Base-by-base conservation (phyloP, 2,113 vertebrate species). In the Turnix velox region DNA sequence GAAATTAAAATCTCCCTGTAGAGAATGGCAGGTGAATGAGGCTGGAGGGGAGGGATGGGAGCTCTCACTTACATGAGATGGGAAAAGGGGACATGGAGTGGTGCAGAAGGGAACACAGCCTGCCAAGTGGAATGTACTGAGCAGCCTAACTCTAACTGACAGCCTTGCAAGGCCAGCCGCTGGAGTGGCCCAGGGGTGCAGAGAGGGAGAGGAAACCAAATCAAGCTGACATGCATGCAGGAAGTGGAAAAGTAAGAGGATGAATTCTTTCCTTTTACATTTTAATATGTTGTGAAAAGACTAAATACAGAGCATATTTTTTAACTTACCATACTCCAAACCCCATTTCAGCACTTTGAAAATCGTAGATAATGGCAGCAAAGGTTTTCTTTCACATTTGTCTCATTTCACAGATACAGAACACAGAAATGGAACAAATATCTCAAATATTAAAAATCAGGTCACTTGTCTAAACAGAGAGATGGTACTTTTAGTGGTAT, bases 141-240 rank as follows among this genome's bases (percentile, higher is more conserved):
- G 86, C 74, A 90, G 77, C 68, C 52, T 94, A 80, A 95, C 71
- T 84, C 40, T 40, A 63, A 23, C 3, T 90, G 93, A 96, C 87
- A 94, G 89, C 42, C 58, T 49, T 31, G 73, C 0, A 0, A 94
- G 89, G 79, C 73, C 82, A 87, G 84, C 83, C 10, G 3, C 72
- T 9, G 57, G 86, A 94, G 87, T 73, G 80, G 92, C 92, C 88
- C 0, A 1, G 27, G 69, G 85, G 84, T 2, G 0, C 40, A 5
- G 6, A 27, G 18, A 91, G n/a, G 58, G 58, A 90, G 40, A 4
- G 16, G 37, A 18, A 54, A 77, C n/a, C 63, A 93, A 90, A 88
- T 54, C 0, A 2, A 87, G 90, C 78, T 94, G 92, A 88, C 91
- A 45, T 19, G 63, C 80, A 75, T 28, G 52, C 84, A 84, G 72